Percentiles rank a stretch among this genome's conserved stretches.
Evolutionary conservation across 2,113 vertebrate species (phyloP).

Genomic region (Empidonax traillii): DNA sequence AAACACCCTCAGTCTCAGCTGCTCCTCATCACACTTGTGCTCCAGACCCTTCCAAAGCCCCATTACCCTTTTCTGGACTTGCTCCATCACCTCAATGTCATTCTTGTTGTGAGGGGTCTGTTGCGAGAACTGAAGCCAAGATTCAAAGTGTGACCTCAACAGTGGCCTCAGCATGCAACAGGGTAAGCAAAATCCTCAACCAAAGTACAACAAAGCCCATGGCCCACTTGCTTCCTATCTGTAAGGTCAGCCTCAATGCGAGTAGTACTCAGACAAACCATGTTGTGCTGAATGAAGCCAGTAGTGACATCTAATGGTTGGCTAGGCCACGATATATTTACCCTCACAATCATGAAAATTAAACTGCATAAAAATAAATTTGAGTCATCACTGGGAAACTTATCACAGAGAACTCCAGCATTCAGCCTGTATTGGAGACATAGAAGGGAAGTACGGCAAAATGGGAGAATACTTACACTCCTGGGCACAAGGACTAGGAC

Average conservation of each 20-base stretch:
- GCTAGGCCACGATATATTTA: not conserved
- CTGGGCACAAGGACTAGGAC: not conserved
- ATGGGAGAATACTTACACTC: not conserved
- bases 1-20: too few species aligned
- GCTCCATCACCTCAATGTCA: not conserved
- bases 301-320: not conserved
- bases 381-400: not conserved
- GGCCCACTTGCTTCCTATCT: rapidly evolving
- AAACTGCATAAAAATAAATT: not conserved
- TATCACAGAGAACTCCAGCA: not conserved
- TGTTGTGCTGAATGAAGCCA: not conserved
- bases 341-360: not conserved
- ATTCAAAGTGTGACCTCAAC: not conserved
- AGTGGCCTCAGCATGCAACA: not conserved
- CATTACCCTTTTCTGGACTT: not conserved
- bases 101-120: not conserved
- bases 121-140: not conserved
- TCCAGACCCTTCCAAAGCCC: not conserved
- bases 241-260: rapidly evolving
- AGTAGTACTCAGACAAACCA: not conserved
- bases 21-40: too few species aligned
- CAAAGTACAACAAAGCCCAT: not conserved
- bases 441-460: not conserved
- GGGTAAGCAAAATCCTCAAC: not conserved
- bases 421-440: not conserved